Base-by-base conservation (phyloP, 2,888 invertebrate genomes). In the Scaptomyza polygonia region DNA sequence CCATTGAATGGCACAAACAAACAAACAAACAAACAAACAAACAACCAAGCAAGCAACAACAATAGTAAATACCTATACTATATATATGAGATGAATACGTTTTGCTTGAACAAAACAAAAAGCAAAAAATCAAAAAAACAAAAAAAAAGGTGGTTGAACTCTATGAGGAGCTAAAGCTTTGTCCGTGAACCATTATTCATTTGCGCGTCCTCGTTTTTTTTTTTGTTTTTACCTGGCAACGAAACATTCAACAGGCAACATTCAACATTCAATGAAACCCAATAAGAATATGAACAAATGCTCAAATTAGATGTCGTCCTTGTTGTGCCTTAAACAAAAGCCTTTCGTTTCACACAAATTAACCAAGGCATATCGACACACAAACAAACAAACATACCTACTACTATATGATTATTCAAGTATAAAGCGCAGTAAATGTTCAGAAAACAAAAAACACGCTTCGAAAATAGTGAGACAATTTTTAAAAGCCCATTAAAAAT, bases 81-180 rank as follows among this genome's bases (percentile, higher is more conserved):
- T n/a, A 48, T 57, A 59, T 67, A 51, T n/a, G n/a, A n/a, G n/a
- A 61, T 18, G 52, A 55, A 67, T 52, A 39, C n/a, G n/a, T n/a
- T n/a, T n/a, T n/a, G n/a, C n/a, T n/a, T n/a, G n/a, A n/a, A n/a
- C 47, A 16, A 47, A 56, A 42, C 51, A 55, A 32, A 39, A 25
- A 8, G 30, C 45, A 61, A 25, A 39, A 34, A 39, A 34, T 34
- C 51, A 59, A 30, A 39, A 12, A 36, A 55, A 42, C 29, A 57
- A 56, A 52, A 40, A 61, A 34, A 34, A 71, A 81, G 79, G 83
- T 79, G 83, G 79, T 79, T 83, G 83, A 79, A 79, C 83, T 64
- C 65, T 57, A 67, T 71, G 47, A 68, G 68, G 52, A 66, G 61
- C 65, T 21, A 56, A 39, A 68, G 73, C 73, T 72, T 72, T 72